phyloP scores from a whole-genome alignment of 1,140 invertebrate genomes.

The Dinothrombium tinctorium region DNA sequence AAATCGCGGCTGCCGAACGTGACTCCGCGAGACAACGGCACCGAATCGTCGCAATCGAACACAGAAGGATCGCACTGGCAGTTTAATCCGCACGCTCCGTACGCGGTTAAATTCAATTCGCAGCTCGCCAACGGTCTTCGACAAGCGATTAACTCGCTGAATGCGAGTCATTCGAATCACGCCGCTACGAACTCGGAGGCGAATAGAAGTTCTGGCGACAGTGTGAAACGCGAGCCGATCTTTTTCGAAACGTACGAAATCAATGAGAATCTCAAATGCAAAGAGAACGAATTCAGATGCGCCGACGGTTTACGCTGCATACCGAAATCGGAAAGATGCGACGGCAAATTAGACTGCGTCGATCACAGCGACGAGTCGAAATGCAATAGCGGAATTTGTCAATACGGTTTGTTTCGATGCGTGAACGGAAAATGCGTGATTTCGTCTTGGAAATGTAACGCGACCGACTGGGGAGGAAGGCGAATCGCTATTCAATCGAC shows the following conservation, averaged over 20 bases:
- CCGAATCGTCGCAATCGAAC: not conserved
- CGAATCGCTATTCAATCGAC: not conserved
- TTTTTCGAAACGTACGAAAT: too few species aligned
- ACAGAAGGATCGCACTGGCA: not conserved
- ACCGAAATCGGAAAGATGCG: not conserved
- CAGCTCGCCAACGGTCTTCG: not conserved
- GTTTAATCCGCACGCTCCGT: not conserved
- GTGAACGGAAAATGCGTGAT: not conserved
- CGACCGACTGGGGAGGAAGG: constrained; percentile 1
- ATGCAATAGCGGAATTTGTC: not conserved
- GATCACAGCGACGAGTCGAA: not conserved
- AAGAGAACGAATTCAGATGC: not conserved
- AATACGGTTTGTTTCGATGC: constrained; percentile 1
- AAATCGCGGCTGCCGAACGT: not conserved
- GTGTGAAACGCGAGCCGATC: not conserved
- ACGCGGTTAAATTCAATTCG: not conserved
- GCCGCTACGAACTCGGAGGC: too few species aligned
- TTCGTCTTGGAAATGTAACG: not conserved
- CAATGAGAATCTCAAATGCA: too few species aligned
- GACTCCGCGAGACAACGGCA: not conserved
- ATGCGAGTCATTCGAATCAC: not conserved
- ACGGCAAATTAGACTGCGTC: constrained; percentile 2
- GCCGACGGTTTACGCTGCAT: not conserved
- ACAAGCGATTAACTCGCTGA: not conserved
- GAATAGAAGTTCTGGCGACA: not conserved